Base-by-base conservation (phyloP, 1,140 invertebrate species). In the Physella acuta region DNA sequence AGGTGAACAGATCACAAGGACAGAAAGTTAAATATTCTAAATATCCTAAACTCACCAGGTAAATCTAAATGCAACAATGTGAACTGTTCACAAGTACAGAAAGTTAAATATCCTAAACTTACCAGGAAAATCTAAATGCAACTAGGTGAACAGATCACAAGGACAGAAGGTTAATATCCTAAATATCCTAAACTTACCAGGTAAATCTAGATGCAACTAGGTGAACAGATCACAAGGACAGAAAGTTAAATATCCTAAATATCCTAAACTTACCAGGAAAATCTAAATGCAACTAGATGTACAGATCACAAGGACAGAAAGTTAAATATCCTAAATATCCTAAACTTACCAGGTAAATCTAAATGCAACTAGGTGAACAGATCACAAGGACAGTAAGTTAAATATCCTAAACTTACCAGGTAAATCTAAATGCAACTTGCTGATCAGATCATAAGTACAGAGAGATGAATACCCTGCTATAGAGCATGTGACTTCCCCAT, bases 101-200 rank as follows among this genome's bases (percentile, higher is more conserved):
- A 17, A 20, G 64, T 34, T 8, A 53, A 67, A 26, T 56, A 67
- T 14, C 64, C 64, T 11, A 17, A 39, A 2, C 64, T 14, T 37
- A 68, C 66, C 66, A 31, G 66, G 56, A 2, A 68, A 39, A 26
- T 68, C 55, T 26, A 68, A 20, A 51, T 59, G 30, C 8, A 68
- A 2, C 3, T 49, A 26, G 16, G 20, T 26, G 1, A 59, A 20
- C 16, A 31, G 37, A 33, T 68, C 66, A n/a, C 49, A 60, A 1
- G 66, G 59, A 51, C 66, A 68, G 0, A 68, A 16, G 16, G 66
- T 39, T 2, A 56, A 59, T 20, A 68, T 59, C 2, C 66, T 56
- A 4, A 30, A 53, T 49, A 68, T 39, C 56, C 66, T 0, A 14
- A 34, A 1, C 62, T 20, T 55, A 67, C 64, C 64, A 28, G 64